These are phyloP conservation scores for Murina feae DNA, from an alignment of 2,113 vertebrate genomes.

Conservation along the genomic window DNA sequence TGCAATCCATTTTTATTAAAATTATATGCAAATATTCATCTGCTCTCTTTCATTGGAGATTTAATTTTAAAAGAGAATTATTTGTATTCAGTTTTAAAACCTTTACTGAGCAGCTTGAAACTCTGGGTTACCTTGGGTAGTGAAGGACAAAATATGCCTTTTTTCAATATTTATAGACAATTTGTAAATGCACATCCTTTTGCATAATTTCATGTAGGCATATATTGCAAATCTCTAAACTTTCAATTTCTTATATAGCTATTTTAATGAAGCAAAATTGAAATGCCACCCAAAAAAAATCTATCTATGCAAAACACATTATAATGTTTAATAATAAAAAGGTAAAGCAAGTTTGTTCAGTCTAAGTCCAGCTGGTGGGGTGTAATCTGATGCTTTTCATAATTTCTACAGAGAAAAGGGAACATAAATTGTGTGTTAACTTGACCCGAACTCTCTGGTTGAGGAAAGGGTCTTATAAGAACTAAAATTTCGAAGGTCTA, in stretches of 20 bases:
- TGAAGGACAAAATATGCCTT: background rate
- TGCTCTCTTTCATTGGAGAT: constrained; percentile 31
- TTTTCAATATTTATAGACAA: background rate
- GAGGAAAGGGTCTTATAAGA: background rate
- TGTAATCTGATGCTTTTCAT: background rate
- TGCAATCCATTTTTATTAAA: constrained; percentile 50
- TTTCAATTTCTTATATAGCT: background rate
- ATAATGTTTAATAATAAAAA: background rate
- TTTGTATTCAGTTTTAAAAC: constrained; percentile 24
- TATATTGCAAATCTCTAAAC: background rate
- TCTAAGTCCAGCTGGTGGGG: background rate
- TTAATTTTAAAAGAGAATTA: constrained; percentile 25
- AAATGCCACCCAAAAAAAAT: background rate
- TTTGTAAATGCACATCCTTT: background rate
- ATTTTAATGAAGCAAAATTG: background rate
- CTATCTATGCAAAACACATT: background rate
- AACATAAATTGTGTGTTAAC: background rate
- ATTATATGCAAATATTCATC: constrained; percentile 58
- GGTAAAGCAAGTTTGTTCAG: background rate
- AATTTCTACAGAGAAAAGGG: background rate
- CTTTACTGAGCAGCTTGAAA: constrained; percentile 28
- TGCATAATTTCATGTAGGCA: background rate
- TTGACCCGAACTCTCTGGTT: background rate
- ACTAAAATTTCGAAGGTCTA: background rate
- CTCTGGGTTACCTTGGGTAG: background rate